Evolutionary conservation across 2,888 invertebrate genomes (phyloP), one percentile per base, ranked within the genome.

Genomic region (Malachius bipustulatus): DNA sequence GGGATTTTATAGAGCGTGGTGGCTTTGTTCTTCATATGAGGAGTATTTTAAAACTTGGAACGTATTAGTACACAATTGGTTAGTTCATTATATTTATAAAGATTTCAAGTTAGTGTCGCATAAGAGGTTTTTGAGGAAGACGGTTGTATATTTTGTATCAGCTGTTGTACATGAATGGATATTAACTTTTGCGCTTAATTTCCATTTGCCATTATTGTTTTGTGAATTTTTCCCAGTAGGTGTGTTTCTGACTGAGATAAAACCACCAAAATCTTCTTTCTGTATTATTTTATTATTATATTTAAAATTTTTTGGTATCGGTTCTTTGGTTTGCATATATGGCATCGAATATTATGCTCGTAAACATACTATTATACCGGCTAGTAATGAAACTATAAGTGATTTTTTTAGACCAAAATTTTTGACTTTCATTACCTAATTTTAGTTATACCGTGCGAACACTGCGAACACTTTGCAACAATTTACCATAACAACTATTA

Each of bases 41-140:
- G 69, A 67, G 9, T 96, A 79, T 62, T 93, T 85, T 60, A 75
- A 90, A n/a, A 82, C 82, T 3, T 96, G 96, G 94, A 96, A 96
- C 60, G 73, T 87, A n/a, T 80, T 93, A 0, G 90, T 96, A 0
- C 84, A 94, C 57, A 87, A 89, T 47, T 96, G 91, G 91, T 69
- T 96, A 1, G 84, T 89, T 49, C 77, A 78, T 4, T 89, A 93
- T 59, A 70, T 96, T 39, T 90, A 88, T 62, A 76, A 74, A 50
- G 90, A 88, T 36, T 45, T 65, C 30, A 48, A 64, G 11, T 37
- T 71, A 0, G 54, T 59, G 3, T 58, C 63, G 2, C 57, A 61
- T 8, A 67, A 64, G 36, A 68, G 66, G 32, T 26, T 58, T 1
- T 42, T 71, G 0, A 70, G 82, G 1, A 75, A 75, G 47, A 53